Base-by-base conservation (phyloP, 2,113 vertebrate genomes). In the Beaufortia kweichowensis region DNA sequence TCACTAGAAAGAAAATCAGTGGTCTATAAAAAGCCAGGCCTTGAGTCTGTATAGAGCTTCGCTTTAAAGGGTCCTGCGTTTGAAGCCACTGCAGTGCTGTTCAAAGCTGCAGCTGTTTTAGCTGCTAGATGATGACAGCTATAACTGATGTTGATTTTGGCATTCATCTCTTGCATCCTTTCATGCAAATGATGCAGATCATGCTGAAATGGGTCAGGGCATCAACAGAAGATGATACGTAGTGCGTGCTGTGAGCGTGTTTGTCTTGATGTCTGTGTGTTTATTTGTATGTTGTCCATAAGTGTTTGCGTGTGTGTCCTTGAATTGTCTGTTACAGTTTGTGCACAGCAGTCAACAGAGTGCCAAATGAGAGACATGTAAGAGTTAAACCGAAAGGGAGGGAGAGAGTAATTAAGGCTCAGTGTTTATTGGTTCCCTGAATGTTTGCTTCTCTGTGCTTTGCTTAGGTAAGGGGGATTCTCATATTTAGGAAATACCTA, bases 61-160 rank as follows among this genome's bases (percentile, higher is more conserved):
- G 90, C 88, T 89, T 90, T 90, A 90, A 81, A 82, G 88, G 83
- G 88, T 87, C 84, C 85, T 77, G 85, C 85, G 82, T 93, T 93
- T 93, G 91, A 93, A 93, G 91, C 91, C 87, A 85, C 90, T 91
- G 89, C 85, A 90, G 82, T 84, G 88, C 88, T 87, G 89, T 92
- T 92, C 91, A 93, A 93, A 92, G 91, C 91, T 87, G 90, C 91
- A 93, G 91, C 92, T 93, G 92, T 92, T 91, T 91, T 91, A 87
- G 87, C 85, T 90, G 90, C 81, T 88, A 88, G 90, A 92, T 92
- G 92, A 91, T 92, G 92, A 91, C 90, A 91, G 92, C 90, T 89
- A 89, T 92, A 92, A 93, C 92, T 93, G 91, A 92, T 93, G 91
- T 91, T 93, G 91, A 90, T 91, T 92, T 91, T 92, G 92, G 90